Base-by-base conservation (phyloP, 23 tunicate species). In the Botrylloides violaceus region DNA sequence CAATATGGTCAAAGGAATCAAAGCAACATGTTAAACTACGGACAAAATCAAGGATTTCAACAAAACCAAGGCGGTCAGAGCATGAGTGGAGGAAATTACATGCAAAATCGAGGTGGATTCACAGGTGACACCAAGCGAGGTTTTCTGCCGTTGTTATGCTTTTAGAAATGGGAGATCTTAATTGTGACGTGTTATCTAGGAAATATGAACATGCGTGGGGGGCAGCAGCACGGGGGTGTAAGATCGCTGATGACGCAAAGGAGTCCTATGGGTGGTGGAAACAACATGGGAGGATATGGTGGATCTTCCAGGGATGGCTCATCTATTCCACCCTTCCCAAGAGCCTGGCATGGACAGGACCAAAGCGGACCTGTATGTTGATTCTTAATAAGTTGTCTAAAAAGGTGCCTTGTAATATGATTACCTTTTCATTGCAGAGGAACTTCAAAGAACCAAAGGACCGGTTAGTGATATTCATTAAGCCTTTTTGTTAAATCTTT, bases 301-400 rank as follows among this genome's bases (percentile, higher is more conserved):
- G 59, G 47, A 24, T 32, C 49, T 37, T 56, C 74, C 4, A 31
- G 80, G 49, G 82, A 80, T 62, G 95, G 86, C 9, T 79, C 95
- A 34, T 59, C 70, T 56, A 87, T 87, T 36, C 95, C 95, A 19
- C 95, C 95, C 2, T 87, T 87, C 70, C 95, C 95, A 3, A 70
- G 64, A 49, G 82, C 82, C 18, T 87, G 95, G 95, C 95, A 87
- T 43, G 36, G 49, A 35, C 74, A 37, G 26, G 74, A 68, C 37
- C 23, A 29, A n/a, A 31, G 43, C 18, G 74, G 74, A 9, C 37
- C 25, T 38, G 65, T 25, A 15, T 7, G 9, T 43, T 7, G 53
- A 9, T 43, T 43, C n/a, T n/a, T 9, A 7, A 43, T 43, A 15
- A 15, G 15, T 43, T 43, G 53, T 9, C 12, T 43, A 7, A 7